Evolutionary conservation across 2,797 vertebrate genomes (phyloP), one percentile per base, ranked within the genome.

Genomic region (Diglossa cyanea): DNA sequence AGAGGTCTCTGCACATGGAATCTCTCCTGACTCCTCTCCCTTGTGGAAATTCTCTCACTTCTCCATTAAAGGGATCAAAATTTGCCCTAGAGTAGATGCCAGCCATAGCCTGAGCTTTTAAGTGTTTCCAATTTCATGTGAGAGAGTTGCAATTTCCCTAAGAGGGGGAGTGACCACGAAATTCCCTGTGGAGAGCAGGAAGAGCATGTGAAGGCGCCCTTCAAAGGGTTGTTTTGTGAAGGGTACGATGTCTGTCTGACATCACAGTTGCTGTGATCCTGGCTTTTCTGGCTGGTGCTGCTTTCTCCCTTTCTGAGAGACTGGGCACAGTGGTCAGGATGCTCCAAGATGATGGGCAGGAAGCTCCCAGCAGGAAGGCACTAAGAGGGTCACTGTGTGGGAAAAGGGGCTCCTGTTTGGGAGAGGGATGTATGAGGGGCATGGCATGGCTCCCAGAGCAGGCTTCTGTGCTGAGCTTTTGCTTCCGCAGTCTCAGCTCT

Each of bases 1-100:
- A 92, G 80, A 95, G 70, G 62, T 93, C 76, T 92, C 66, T 62
- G 68, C 42, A 72, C 28, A 45, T n/a, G 57, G 79, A 90, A 72
- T 78, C 39, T 77, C 35, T 90, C 48, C 58, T 70, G 39, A 71
- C 42, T 91, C 42, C 11, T 62, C 24, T 66, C 39, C 48, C 25
- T 88, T 9, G 23, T 9, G 21, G 45, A 93, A 74, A 88, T 82
- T 80, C 35, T 75, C 39, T 26, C 35, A 51, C 9, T 80, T 77
- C 47, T 82, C 66, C 40, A 18, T 70, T 62, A 78, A 90, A 80
- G 13, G 17, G 45, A 47, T 58, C n/a, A 67, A 67, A 91, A 92
- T 67, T 55, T 4, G 1, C 4, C 30, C 50, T 42, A 30, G 25
- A 68, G 44, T 39, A 86, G 61, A 54, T 0, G 5, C 35, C 50